Evolutionary conservation across 2,797 vertebrate genomes (phyloP).

Genomic region (Malacoraja senta): DNA sequence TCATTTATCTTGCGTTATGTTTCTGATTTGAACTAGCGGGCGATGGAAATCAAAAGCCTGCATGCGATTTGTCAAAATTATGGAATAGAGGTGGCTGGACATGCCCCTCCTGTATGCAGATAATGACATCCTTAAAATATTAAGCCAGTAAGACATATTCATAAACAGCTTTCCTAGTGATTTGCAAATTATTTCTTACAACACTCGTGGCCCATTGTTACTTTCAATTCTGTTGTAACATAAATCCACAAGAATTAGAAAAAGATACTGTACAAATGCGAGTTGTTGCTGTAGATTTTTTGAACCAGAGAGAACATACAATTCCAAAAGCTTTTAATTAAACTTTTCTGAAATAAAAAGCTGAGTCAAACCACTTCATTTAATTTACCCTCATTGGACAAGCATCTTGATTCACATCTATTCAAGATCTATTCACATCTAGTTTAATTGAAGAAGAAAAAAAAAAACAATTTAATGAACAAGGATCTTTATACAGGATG

Average conservation of each 20-base stretch:
- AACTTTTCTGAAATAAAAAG: background rate
- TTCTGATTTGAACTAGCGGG: background rate
- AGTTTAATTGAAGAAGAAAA: constrained; percentile 44
- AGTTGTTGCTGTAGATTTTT: background rate
- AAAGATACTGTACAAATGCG: background rate
- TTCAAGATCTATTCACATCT: constrained; percentile 31
- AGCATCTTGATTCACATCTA: constrained; percentile 37
- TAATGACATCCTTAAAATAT: constrained; percentile 18
- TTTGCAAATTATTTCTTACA: background rate
- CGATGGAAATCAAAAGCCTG: background rate
- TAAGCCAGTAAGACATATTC: constrained; percentile 21
- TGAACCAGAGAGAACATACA: background rate
- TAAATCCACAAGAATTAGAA: background rate
- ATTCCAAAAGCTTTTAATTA: background rate
- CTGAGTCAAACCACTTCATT: background rate
- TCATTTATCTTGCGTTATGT: too few relatives aligned
- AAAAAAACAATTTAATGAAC: constrained; percentile 42
- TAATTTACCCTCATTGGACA: background rate
- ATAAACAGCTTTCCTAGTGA: constrained; percentile 3
- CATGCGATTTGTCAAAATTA: background rate
- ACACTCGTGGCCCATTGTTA: background rate
- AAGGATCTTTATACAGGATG: constrained; percentile 42
- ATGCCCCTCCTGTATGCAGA: background rate
- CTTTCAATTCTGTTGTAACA: background rate
- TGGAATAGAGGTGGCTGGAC: background rate